These are phyloP conservation scores for Leucozona laternaria DNA, from an alignment of 2,888 invertebrate genomes.

Conservation along the genomic window DNA sequence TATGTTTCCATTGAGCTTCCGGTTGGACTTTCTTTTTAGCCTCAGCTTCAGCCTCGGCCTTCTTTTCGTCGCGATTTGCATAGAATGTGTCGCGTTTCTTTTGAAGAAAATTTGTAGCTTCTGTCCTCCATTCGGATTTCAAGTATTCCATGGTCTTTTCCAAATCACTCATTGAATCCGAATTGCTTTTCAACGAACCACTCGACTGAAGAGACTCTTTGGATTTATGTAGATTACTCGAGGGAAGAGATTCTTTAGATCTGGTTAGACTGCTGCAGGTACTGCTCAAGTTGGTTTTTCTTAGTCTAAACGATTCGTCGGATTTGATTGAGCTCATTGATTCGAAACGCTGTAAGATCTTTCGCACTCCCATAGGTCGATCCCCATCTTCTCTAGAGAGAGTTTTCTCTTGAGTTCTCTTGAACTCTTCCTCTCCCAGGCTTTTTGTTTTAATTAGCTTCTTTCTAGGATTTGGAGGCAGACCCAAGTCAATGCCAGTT, in stretches of 20 bases:
- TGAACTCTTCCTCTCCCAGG: slow-evolving; percentile 80
- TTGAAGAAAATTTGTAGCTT: slow-evolving; percentile 82
- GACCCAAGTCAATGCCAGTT: slow-evolving; percentile 80
- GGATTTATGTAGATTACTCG: slow-evolving; percentile 80
- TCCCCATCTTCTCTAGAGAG: slow-evolving; percentile 76
- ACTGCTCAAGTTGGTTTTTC: slow-evolving; percentile 80
- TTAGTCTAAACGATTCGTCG: slow-evolving; percentile 78
- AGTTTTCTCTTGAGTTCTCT: slow-evolving; percentile 68
- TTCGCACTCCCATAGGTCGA: slow-evolving; percentile 79
- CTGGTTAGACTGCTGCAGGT: slow-evolving; percentile 80
- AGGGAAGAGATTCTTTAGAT: slow-evolving; percentile 79
- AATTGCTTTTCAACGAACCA: slow-evolving; percentile 77
- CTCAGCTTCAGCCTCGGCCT: slow-evolving; percentile 58
- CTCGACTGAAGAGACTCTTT: slow-evolving; percentile 78
- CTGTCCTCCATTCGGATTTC: slow-evolving; percentile 82
- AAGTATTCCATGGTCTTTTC: slow-evolving; percentile 83
- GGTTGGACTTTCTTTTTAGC: slow-evolving; percentile 62
- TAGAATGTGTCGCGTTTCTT: slow-evolving; percentile 81
- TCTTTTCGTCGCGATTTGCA: slow-evolving; percentile 76
- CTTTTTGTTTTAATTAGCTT: slow-evolving; percentile 80
- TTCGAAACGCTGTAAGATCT: slow-evolving; percentile 81
- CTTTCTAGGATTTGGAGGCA: slow-evolving; percentile 78
- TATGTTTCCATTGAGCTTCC: slow-evolving; percentile 80
- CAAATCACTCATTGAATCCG: slow-evolving; percentile 81
- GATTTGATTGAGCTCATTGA: slow-evolving; percentile 81